Percentiles rank a stretch among this genome's conserved stretches.
Evolutionary conservation across 2,113 vertebrate species (phyloP).

Genomic region (Lagenorhynchus albirostris): DNA sequence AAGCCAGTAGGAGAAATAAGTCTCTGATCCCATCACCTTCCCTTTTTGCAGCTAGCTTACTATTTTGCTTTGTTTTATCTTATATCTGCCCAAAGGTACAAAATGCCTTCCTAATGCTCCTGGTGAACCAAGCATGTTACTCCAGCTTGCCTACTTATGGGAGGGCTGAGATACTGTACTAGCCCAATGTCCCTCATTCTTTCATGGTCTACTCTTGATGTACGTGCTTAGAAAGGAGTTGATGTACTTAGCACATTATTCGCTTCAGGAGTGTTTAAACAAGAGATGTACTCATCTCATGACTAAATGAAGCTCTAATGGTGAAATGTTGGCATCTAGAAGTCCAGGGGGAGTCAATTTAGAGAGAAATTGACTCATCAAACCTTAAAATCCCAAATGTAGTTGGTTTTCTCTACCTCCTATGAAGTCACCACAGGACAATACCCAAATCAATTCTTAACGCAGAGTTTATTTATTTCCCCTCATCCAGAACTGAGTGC

Average conservation of each 20-base stretch:
- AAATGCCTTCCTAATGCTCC: background rate
- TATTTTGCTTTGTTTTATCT: background rate
- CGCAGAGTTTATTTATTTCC: background rate
- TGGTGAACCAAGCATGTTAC: background rate
- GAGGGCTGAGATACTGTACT: background rate
- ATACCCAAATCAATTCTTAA: background rate
- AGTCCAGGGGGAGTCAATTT: background rate
- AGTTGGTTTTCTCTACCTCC: background rate
- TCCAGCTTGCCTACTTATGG: fast-evolving
- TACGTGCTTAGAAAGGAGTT: background rate
- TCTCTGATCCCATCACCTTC: background rate
- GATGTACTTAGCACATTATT: background rate
- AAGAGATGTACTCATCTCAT: background rate
- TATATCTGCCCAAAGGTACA: background rate
- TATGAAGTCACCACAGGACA: background rate
- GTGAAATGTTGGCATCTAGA: background rate
- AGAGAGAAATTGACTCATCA: background rate
- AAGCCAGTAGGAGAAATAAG: background rate
- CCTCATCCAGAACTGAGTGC: background rate
- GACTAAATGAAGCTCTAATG: background rate
- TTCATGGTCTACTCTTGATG: background rate
- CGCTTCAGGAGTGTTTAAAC: background rate
- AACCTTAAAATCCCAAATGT: background rate
- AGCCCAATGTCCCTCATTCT: background rate
- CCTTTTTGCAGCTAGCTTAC: background rate